Percentiles rank a stretch among this genome's conserved stretches.
Evolutionary conservation across 2,888 invertebrate species (phyloP).

Genomic region (Spodoptera picta): DNA sequence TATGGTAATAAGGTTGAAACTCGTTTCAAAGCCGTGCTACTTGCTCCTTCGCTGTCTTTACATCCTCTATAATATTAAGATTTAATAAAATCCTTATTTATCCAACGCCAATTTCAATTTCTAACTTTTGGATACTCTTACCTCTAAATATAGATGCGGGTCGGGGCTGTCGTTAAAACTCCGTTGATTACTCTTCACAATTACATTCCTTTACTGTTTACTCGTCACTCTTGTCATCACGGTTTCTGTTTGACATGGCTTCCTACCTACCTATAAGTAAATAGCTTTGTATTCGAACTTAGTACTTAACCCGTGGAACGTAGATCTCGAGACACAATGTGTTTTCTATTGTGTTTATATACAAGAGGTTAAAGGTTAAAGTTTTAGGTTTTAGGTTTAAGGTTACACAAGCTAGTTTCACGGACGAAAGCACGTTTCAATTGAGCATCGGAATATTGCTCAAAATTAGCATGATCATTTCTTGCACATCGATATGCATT

Average conservation of each 20-base stretch:
- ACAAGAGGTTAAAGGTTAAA: too few species aligned
- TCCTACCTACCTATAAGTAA: too few species aligned
- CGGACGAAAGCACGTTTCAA: too few species aligned
- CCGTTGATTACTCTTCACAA: constrained; percentile 10
- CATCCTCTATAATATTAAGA: constrained; percentile 49
- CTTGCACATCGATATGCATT: too few species aligned
- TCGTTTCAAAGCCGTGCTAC: constrained; percentile 23
- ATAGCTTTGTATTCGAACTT: background rate
- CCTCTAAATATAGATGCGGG: constrained; percentile 12
- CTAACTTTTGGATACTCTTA: constrained; percentile 35
- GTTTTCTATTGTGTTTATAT: too few species aligned
- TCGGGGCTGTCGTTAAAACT: constrained; percentile 12
- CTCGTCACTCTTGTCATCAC: too few species aligned
- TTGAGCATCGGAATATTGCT: too few species aligned
- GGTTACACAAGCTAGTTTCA: too few species aligned
- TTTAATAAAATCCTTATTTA: constrained; percentile 54
- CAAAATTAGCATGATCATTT: too few species aligned
- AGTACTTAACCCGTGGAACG: background rate
- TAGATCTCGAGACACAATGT: too few species aligned
- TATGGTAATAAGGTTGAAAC: constrained; percentile 30
- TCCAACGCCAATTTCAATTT: constrained; percentile 49
- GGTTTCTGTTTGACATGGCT: too few species aligned
- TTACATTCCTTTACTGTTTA: constrained; percentile 3
- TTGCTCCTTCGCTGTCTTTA: constrained; percentile 14
- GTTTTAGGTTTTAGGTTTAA: too few species aligned